A percentile compares a stretch with the other conserved stretches of the same genome.
Conservation (phyloP, 1,140 invertebrate species). For the Magallana gigas region DNA sequence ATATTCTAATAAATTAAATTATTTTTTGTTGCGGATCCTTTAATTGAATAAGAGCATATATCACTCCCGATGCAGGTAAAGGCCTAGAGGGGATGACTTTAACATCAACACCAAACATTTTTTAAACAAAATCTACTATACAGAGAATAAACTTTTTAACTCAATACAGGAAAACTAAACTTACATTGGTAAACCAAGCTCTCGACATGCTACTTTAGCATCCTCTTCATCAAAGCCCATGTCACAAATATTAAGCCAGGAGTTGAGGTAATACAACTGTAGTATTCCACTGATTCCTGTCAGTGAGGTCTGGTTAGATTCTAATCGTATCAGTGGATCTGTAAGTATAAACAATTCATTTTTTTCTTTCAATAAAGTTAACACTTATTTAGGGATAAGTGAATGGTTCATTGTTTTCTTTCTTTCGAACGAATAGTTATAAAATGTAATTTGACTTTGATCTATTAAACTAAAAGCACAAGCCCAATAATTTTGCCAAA, state of each 20-base stretch:
- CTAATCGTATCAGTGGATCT: neutral
- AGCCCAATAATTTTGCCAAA: no score
- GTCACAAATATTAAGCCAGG: neutral
- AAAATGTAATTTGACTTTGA: no score
- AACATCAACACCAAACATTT: neutral
- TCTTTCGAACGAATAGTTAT: no score
- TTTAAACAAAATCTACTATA: neutral
- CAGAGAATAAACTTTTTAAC: neutral
- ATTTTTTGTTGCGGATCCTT: neutral
- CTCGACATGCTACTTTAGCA: neutral
- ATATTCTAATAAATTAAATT: neutral
- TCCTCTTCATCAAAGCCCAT: neutral
- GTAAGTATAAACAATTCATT: no score
- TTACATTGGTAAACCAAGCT: neutral
- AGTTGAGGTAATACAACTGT: neutral
- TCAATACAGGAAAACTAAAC: no score
- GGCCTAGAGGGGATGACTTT: neutral
- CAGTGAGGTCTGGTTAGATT: neutral
- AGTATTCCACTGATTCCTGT: neutral
- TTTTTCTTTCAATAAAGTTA: no score
- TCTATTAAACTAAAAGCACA: no score
- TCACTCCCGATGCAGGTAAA: neutral
- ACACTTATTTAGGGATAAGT: no score
- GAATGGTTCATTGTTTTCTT: no score
- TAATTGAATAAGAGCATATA: neutral